Evolutionary conservation across 2,888 invertebrate genomes (phyloP).

Genomic region (Mythimna loreyi): DNA sequence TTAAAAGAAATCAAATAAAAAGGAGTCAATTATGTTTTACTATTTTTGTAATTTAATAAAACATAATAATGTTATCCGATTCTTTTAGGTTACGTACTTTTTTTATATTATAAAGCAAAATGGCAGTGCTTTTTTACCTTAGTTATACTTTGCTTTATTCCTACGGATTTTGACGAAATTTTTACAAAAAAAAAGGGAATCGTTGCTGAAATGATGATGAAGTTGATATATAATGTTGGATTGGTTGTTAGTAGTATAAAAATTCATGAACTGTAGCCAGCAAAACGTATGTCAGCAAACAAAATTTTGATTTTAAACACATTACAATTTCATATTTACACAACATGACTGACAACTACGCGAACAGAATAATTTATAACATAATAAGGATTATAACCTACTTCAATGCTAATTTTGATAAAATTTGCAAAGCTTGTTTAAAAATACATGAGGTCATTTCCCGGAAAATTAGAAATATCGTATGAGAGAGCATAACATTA

Average conservation of each 20-base stretch:
- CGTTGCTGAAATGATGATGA: no score
- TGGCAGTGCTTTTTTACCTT: no score
- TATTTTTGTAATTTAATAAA: no score
- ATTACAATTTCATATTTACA: neutral
- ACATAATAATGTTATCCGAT: no score
- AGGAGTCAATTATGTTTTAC: no score
- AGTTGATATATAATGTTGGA: no score
- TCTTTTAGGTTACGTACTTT: neutral
- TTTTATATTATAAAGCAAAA: neutral
- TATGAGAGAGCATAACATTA: neutral
- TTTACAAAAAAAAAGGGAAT: no score
- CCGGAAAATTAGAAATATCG: constrained; percentile 3
- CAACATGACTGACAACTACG: neutral
- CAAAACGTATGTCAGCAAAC: neutral
- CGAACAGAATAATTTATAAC: constrained; percentile 6
- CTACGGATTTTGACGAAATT: no score
- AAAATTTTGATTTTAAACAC: neutral
- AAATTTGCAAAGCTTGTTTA: neutral
- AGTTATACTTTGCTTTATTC: neutral
- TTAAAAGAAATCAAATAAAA: no score
- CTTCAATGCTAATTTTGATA: constrained; percentile 20
- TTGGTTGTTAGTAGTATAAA: no score
- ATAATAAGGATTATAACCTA: neutral
- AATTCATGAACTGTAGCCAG: no score
- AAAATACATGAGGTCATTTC: constrained; percentile 17